Evolutionary conservation across 2,797 vertebrate genomes (phyloP).

Genomic region (Darevskia nairensis): DNA sequence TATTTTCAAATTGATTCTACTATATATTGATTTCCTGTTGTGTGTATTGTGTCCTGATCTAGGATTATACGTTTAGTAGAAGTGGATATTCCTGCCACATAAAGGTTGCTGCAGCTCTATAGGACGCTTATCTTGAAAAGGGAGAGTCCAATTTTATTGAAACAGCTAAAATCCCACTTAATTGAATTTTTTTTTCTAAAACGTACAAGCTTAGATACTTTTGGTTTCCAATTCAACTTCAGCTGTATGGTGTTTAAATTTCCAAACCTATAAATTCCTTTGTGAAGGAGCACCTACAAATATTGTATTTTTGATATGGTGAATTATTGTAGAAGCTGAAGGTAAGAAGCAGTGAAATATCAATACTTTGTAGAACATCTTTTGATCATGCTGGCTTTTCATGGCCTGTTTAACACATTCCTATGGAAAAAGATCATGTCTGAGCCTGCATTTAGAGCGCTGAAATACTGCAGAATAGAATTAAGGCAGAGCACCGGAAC

Average conservation of each 20-base stretch:
- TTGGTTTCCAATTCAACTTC: conserved; percentile 95
- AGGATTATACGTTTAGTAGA: conserved; percentile 97
- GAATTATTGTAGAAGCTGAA: conserved; percentile 71
- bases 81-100: conserved; percentile 91
- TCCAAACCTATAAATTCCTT: conserved; percentile 86
- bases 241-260: conserved; percentile 91
- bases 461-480: conserved; percentile 64
- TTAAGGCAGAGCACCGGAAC: conserved; percentile 59
- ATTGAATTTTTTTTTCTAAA: conserved; percentile 98
- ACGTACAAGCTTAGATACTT: conserved; percentile 96
- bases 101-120: conserved; percentile 84
- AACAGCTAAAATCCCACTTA: conserved; percentile 99
- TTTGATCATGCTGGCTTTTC: conserved; percentile 71
- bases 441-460: conserved; percentile 47
- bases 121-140: conserved; percentile 93
- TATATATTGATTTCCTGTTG: conserved; percentile 94
- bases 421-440: conserved; percentile 65
- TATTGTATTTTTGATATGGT: conserved; percentile 84
- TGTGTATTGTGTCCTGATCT: conserved; percentile 91
- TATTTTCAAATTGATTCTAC: conserved; percentile 95
- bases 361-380: conserved; percentile 71
- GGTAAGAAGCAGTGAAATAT: conserved; percentile 74
- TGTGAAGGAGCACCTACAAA: conserved; percentile 91
- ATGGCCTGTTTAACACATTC: conserved; percentile 74
- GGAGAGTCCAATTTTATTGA: conserved; percentile 97